Conservation (phyloP, 2,888 invertebrate genomes). For the Tortrix viridana region DNA sequence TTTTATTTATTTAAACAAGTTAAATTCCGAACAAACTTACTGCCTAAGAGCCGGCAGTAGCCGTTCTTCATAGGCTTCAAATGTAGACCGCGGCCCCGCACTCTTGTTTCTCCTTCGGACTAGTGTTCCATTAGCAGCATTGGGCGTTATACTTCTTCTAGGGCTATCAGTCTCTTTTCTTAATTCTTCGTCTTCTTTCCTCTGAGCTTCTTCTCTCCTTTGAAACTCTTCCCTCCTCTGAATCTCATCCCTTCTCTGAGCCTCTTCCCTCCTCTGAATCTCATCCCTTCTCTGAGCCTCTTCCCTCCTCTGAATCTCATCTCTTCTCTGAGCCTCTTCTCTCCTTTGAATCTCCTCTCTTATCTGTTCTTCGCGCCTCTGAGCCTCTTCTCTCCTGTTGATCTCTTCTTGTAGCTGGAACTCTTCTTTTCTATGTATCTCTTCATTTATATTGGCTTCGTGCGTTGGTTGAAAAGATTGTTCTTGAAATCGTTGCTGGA, state of each 20-base stretch:
- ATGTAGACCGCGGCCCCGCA: conserved; percentile 88
- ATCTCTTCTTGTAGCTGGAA: conserved; percentile 25
- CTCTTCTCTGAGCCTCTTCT: conserved; percentile 14
- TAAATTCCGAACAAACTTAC: conserved; percentile 82
- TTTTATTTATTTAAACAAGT: too few species aligned
- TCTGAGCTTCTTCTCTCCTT: conserved; percentile 56
- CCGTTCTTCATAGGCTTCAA: conserved; percentile 94
- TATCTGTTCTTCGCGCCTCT: conserved; percentile 16
- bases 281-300: conserved; percentile 14
- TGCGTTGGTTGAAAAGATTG: conserved; percentile 37
- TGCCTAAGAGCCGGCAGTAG: conserved; percentile 93
- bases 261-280: conserved; percentile 18
- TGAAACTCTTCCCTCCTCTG: conserved; percentile 39
- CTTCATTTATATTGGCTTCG: conserved; percentile 32
- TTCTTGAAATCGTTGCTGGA: neutral
- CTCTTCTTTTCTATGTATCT: conserved; percentile 27
- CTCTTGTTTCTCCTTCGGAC: conserved; percentile 87
- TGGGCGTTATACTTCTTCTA: conserved; percentile 75
- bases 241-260: conserved; percentile 2
- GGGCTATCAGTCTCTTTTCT: conserved; percentile 76
- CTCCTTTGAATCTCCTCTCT: conserved; percentile 15
- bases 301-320: conserved; percentile 17
- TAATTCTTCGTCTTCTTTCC: conserved; percentile 68
- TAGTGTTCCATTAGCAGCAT: conserved; percentile 80
- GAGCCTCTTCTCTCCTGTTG: conserved; percentile 29